Conservation (phyloP, 2,113 vertebrate species). For the Chamaetylas fuelleborni region DNA sequence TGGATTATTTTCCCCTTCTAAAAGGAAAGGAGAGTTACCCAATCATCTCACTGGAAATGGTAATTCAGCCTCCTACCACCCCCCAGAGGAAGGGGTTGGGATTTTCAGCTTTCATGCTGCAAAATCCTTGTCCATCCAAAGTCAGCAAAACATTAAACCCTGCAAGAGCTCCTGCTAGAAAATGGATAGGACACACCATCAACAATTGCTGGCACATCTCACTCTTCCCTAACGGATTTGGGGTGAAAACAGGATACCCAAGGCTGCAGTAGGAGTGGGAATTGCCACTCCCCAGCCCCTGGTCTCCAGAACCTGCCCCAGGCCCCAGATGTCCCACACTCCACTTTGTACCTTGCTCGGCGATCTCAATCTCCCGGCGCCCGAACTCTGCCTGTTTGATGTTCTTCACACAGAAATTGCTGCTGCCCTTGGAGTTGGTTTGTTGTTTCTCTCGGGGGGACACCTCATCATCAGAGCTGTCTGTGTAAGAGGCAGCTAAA, state of each 20-base stretch:
- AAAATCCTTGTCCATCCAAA: neutral
- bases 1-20: neutral
- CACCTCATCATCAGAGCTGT: slow-evolving; percentile 94
- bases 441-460: slow-evolving; percentile 92
- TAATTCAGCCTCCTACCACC: neutral
- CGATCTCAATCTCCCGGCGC: slow-evolving; percentile 93
- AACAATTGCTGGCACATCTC: accelerated
- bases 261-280: neutral
- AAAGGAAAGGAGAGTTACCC: neutral
- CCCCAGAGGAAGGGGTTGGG: neutral
- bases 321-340: neutral
- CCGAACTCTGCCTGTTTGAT: slow-evolving; percentile 96
- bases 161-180: neutral
- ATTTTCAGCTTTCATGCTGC: neutral
- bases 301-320: neutral
- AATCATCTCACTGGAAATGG: neutral
- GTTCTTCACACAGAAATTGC: slow-evolving; percentile 96
- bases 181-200: neutral
- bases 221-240: neutral
- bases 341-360: slow-evolving; percentile 84
- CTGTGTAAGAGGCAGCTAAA: slow-evolving; percentile 91
- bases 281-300: neutral
- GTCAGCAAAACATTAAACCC: neutral
- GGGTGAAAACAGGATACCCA: accelerated
- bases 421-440: slow-evolving; percentile 91